Base-by-base conservation (phyloP, 2,113 vertebrate genomes). In the Verasper variegatus region DNA sequence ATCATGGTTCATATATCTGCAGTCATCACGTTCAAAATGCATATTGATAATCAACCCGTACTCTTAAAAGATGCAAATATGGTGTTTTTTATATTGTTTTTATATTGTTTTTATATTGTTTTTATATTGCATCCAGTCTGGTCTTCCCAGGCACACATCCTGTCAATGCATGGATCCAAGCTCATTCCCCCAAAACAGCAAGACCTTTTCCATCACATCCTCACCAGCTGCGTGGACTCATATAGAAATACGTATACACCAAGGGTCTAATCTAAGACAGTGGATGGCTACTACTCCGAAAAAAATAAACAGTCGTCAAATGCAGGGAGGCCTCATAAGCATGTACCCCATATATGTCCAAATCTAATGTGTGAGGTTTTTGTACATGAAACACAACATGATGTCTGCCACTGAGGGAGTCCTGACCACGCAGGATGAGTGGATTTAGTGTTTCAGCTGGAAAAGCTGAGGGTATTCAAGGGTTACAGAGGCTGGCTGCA, bases 91-190 rank as follows among this genome's bases (percentile, higher is more conserved):
- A 13, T 62, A 1, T n/a, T 40, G 37, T 40, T 35, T 23, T 52
- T 49, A n/a, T 23, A 66, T 56, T 13, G 14, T 47, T 58, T 47
- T 59, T 4, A 13, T 62, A 1, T n/a, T 40, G 37, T 40, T 35
- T 23, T 52, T 49, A n/a, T 23, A 66, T 56, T 13, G 14, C 0
- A 47, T 73, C 15, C 14, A 23, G 8, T 21, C 18, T 64, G 40
- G n/a, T 59, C n/a, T 23, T 74, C 49, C 6, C 23, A 85, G 81
- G 63, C 81, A 54, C 17, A 86, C 80, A 76, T 89, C 82, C 86
- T 87, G 65, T 67, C 21, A 76, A 69, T 74, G 73, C 23, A 69
- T 78, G 59, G 73, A 58, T 70, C 26, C 63, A 72, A 57, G 49
- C 65, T 78, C 72, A 86, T 68, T 77, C 26, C 70, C 5, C 24